phyloP scores from a whole-genome alignment of 2,888 invertebrate genomes.

The Hipparchia semele region DNA sequence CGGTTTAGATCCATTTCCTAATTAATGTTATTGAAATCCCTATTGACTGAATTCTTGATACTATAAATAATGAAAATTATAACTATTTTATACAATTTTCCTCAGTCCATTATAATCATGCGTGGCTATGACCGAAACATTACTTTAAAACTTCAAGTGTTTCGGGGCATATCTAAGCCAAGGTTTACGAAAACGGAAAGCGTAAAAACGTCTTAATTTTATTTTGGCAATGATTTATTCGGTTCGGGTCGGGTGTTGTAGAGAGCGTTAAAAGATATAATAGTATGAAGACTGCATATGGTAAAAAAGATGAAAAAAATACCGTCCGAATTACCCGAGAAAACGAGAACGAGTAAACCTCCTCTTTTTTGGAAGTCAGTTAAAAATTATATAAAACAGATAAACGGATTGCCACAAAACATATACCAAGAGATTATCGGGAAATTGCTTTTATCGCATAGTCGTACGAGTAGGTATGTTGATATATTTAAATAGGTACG shows the following conservation, averaged over 20 bases:
- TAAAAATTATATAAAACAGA: no score
- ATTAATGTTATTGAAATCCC: neutral
- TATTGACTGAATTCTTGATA: neutral
- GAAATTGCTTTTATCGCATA: no score
- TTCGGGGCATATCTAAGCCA: constrained; percentile 65
- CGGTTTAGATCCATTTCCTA: neutral
- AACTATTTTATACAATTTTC: neutral
- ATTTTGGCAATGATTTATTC: constrained; percentile 25
- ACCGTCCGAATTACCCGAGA: no score
- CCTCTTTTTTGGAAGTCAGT: no score
- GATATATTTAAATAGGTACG: no score
- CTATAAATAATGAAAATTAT: neutral
- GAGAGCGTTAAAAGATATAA: no score
- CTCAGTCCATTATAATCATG: neutral
- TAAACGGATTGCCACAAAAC: no score
- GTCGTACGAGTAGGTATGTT: no score
- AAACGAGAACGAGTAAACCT: no score
- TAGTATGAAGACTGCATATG: no score
- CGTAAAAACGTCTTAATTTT: constrained; percentile 32
- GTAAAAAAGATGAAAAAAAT: no score
- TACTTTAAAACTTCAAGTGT: constrained; percentile 44
- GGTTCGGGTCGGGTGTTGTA: neutral
- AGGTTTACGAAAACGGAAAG: constrained; percentile 52
- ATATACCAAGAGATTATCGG: no score
- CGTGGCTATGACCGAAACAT: neutral